phyloP scores from a whole-genome alignment of 2,888 invertebrate species.

The Azorinus chamasolen region DNA sequence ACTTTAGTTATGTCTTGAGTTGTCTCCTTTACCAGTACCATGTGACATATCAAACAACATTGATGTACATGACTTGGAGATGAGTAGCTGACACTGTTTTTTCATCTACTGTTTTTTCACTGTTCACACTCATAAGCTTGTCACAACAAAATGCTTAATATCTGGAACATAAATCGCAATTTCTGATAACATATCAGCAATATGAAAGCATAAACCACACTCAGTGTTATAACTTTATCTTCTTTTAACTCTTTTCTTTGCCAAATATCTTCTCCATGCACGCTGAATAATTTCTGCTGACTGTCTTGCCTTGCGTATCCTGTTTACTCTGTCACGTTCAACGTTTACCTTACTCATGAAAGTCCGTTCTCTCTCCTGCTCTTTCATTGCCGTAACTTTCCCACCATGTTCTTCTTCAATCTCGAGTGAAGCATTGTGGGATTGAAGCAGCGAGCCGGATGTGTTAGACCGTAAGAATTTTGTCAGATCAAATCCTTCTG shows the following conservation, averaged over 20 bases:
- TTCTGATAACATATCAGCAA: too few species aligned
- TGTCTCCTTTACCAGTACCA: too few species aligned
- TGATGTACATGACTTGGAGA: too few species aligned
- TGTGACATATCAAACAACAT: too few species aligned
- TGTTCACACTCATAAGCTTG: too few species aligned
- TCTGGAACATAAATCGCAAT: too few species aligned
- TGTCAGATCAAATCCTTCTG: constrained; percentile 23
- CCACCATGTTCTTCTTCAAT: constrained; percentile 46
- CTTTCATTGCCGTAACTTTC: constrained; percentile 69
- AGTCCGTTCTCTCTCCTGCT: constrained; percentile 74
- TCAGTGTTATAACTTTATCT: not conserved
- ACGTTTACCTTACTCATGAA: constrained; percentile 77
- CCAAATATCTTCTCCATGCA: constrained; percentile 74
- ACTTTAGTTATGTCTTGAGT: too few species aligned
- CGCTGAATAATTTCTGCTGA: constrained; percentile 82
- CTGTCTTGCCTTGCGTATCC: constrained; percentile 77
- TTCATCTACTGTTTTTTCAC: too few species aligned
- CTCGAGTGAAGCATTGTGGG: constrained; percentile 20
- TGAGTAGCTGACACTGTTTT: too few species aligned
- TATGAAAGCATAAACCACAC: too few species aligned
- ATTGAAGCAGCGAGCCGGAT: constrained; percentile 1
- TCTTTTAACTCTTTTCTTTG: constrained; percentile 31
- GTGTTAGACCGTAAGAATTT: constrained; percentile 28
- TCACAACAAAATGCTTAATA: too few species aligned
- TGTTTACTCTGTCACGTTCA: constrained; percentile 75